Base-by-base conservation (phyloP, 2,797 vertebrate genomes). In the Nannoperca obscura region DNA sequence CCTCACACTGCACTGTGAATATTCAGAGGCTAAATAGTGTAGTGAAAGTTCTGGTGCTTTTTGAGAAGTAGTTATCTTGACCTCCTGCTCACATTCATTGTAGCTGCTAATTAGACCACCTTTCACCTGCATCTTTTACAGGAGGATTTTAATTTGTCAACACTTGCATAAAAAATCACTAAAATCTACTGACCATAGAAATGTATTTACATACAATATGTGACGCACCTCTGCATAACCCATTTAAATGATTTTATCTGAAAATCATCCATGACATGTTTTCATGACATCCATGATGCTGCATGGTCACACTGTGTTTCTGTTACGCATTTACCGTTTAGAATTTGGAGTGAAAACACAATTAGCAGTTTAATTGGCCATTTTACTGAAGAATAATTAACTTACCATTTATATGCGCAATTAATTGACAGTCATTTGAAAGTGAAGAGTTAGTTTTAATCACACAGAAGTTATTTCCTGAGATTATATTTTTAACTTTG, bases 281-380 rank as follows among this genome's bases (percentile, higher is more conserved):
- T 24, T 52, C n/a, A 52, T 13, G 47, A 60, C 19, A 42, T n/a
- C 20, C 34, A 38, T 52, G 58, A 40, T 71, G 36, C 42, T 34
- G 47, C 42, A 38, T 61, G 84, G 78, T 58, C 79, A 59, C 72
- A 66, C 38, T 47, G 64, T 94, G 94, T 95, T 95, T 95, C 95
- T 96, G 96, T 95, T 96, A 96, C 96, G 95, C 96, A 93, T 96
- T 96, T 96, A 95, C 95, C 95, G 96, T 96, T 97, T 96, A 96
- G 95, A 96, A 94, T 94, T 95, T 94, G 92, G 93, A 97, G 95
- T 96, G 96, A 92, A 93, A 93, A 91, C 86, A 91, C 85, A 96
- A 96, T 97, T 97, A 97, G 96, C 95, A 95, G 96, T 95, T 97
- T 97, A 97, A 98, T 97, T 97, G 96, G 94, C 96, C 96, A 95